Conservation (phyloP, 2,113 vertebrate species). For the Pedionomus torquatus region DNA sequence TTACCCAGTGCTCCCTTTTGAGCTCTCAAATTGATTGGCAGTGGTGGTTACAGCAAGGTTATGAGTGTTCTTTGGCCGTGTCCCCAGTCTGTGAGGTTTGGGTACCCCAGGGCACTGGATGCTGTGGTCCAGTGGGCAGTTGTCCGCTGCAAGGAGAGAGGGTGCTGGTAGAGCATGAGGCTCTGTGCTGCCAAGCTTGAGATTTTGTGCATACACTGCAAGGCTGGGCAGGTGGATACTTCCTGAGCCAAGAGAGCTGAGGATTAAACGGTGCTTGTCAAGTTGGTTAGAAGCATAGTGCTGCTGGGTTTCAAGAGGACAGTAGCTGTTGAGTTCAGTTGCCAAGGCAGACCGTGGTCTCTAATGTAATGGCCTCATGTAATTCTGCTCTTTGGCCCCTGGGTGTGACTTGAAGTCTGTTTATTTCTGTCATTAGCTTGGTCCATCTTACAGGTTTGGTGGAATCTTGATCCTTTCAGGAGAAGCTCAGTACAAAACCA, state of each 20-base stretch:
- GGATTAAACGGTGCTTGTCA: neutral
- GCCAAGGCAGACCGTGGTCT: neutral
- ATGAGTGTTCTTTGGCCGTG: neutral
- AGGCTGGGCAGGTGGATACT: neutral
- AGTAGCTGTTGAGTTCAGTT: neutral
- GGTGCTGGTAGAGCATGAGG: neutral
- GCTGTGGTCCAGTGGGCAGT: neutral
- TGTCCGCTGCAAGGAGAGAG: neutral
- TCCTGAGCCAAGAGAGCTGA: neutral
- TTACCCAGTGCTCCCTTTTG: neutral
- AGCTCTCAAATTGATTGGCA: neutral
- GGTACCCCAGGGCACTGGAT: rapidly evolving
- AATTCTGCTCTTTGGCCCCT: neutral
- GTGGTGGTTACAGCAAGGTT: neutral
- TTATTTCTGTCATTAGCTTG: neutral
- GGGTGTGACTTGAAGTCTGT: neutral
- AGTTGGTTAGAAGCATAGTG: neutral
- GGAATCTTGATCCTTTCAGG: neutral
- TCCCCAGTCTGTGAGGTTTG: neutral
- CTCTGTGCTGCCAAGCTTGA: neutral
- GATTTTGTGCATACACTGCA: neutral
- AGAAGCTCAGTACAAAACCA: neutral
- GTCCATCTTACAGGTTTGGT: neutral
- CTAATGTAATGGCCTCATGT: neutral
- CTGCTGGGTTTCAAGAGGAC: neutral